phyloP scores from a whole-genome alignment of 2,888 invertebrate genomes.

The Drosophila dives region DNA sequence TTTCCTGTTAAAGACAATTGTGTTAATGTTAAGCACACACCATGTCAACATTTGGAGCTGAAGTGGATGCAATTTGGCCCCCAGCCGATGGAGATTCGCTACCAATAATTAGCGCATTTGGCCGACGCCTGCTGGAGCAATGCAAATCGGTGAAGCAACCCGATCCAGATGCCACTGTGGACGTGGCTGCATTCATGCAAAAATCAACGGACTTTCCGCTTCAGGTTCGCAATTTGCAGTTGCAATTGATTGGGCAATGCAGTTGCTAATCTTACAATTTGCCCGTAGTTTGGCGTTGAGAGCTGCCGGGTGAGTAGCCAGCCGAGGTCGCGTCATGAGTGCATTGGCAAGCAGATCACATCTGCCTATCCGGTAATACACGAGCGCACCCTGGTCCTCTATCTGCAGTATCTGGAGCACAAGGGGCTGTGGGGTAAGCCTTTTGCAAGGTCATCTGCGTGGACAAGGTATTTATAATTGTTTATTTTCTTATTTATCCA shows the following conservation, averaged over 20 bases:
- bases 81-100: neutral
- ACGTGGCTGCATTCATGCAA: slow-evolving; percentile 59
- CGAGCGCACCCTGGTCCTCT: slow-evolving; percentile 88
- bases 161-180: slow-evolving; percentile 41
- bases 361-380: slow-evolving; percentile 90
- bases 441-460: neutral
- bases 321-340: slow-evolving; percentile 61
- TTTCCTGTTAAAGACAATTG: slow-evolving; percentile 38
- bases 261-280: neutral
- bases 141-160: slow-evolving; percentile 66
- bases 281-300: slow-evolving; percentile 81
- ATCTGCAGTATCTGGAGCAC: slow-evolving; percentile 88
- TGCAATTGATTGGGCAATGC: neutral
- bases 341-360: slow-evolving; percentile 81
- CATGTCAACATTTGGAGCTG: slow-evolving; percentile 77
- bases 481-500: neutral
- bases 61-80: slow-evolving; percentile 72
- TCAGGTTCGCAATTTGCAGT: slow-evolving; percentile 55
- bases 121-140: slow-evolving; percentile 58
- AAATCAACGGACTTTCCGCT: slow-evolving; percentile 76
- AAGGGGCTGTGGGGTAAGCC: slow-evolving; percentile 85
- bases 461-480: neutral
- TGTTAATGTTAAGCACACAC: slow-evolving; percentile 4
- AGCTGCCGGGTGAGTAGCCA: slow-evolving; percentile 80
- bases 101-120: slow-evolving; percentile 60